Evolutionary conservation across 1,140 invertebrate genomes (phyloP).

Genomic region (Drosophila prosaltans): DNA sequence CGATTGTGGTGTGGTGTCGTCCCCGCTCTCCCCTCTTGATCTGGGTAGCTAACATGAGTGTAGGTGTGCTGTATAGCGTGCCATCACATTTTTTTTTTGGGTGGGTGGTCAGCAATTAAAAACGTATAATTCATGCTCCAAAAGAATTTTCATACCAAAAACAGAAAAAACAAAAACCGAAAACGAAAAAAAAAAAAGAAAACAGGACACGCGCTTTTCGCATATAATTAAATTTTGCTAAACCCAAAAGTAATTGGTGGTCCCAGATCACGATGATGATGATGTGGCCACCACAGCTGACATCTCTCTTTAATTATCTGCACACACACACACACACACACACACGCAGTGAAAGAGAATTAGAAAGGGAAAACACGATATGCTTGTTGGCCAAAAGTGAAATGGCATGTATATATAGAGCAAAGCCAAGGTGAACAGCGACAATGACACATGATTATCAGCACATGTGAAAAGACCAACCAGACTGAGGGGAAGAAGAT

Average conservation of each 20-base stretch:
- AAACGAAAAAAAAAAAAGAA: slow-evolving; percentile 13
- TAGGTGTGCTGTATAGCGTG: no score
- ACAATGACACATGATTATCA: slow-evolving; percentile 82
- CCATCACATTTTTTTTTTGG: neutral
- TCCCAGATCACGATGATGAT: slow-evolving; percentile 32
- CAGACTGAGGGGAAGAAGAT: no score
- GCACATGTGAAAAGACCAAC: slow-evolving; percentile 19
- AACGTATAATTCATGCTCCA: slow-evolving; percentile 72
- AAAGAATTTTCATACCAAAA: slow-evolving; percentile 25
- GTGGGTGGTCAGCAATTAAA: slow-evolving; percentile 74
- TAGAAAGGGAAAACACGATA: slow-evolving; percentile 42
- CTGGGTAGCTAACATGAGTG: no score
- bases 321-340: slow-evolving; percentile 25
- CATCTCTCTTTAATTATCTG: slow-evolving; percentile 65
- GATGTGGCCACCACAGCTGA: slow-evolving; percentile 59
- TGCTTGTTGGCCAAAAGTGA: slow-evolving; percentile 42
- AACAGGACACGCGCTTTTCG: slow-evolving; percentile 22
- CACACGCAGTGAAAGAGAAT: slow-evolving; percentile 13
- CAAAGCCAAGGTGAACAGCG: slow-evolving; percentile 53
- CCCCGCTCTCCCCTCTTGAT: no score
- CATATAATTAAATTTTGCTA: slow-evolving; percentile 73
- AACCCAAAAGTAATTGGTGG: slow-evolving; percentile 69
- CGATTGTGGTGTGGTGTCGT: neutral
- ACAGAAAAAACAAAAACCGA: slow-evolving; percentile 12
- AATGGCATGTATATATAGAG: slow-evolving; percentile 22